Base-by-base conservation (phyloP, 2,113 vertebrate genomes). In the Pristiophorus japonicus region DNA sequence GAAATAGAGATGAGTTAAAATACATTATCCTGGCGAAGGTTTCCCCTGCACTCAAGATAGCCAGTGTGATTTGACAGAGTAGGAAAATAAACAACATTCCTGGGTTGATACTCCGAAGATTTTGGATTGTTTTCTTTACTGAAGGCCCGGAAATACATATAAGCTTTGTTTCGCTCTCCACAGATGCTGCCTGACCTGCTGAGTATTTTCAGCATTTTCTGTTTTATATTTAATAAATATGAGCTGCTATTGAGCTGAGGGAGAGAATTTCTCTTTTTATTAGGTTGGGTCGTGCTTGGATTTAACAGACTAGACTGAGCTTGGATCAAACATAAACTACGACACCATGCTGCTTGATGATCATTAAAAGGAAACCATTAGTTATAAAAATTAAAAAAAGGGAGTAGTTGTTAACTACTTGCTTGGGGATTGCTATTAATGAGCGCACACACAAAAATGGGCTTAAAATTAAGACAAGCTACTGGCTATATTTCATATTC, bases 401-500 rank as follows among this genome's bases (percentile, higher is more conserved):
- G n/a, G n/a, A 90, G 24, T 45, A 94, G 63, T 27, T n/a, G n/a
- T 94, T 94, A 94, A 94, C 91, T 38, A 42, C n/a, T 94, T 94
- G 91, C 91, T 94, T 45, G 10, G 91, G 63, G 91, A 94, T 24
- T 94, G 2, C 91, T 66, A 94, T 94, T 94, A 66, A 94, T 66
- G 62, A 94, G 63, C 62, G 11, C 63, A 67, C 16, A 66, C 20
- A 45, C 20, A 42, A 94, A 94, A 67, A 59, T 59, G 27, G 63
- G 38, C 45, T 67, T 94, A 66, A 27, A 67, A 94, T 66, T 27
- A 45, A 27, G 18, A 65, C 42, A 94, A 94, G 91, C 91, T 45
- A 66, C 91, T 94, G 91, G 63, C 91, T 94, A 94, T 94, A 94
- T 67, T 94, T 94, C 62, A 66, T 66, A 94, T 66, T 67, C 62